These are phyloP conservation scores for Hoplostethus mediterraneus DNA, from an alignment of 2,797 vertebrate species.

Conservation along the genomic window DNA sequence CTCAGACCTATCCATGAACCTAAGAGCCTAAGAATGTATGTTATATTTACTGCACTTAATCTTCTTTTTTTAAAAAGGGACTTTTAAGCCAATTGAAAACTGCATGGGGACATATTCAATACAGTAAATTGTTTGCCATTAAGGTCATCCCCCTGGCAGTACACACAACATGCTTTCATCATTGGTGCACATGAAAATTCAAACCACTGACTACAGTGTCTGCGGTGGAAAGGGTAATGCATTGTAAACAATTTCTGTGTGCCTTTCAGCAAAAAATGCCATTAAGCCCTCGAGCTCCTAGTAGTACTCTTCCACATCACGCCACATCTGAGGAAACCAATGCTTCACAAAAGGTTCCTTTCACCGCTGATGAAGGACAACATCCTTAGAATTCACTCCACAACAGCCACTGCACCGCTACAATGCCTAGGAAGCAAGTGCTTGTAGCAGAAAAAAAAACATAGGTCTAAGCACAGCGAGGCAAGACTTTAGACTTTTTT, in stretches of 20 bases:
- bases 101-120: conserved; percentile 38
- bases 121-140: conserved; percentile 36
- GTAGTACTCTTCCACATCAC: conserved; percentile 46
- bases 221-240: conserved; percentile 48
- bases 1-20: background rate
- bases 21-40: conserved; percentile 5
- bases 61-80: conserved; percentile 2
- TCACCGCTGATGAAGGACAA: conserved; percentile 55
- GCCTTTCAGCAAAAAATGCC: conserved; percentile 41
- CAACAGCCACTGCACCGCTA: conserved; percentile 31
- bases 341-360: conserved; percentile 63
- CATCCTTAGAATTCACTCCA: conserved; percentile 55
- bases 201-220: conserved; percentile 20
- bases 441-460: conserved; percentile 17
- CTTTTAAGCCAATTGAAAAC: conserved; percentile 17
- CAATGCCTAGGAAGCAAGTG: conserved; percentile 28
- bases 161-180: conserved; percentile 31
- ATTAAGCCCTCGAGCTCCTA: conserved; percentile 44
- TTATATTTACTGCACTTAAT: conserved; percentile 41
- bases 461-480: background rate
- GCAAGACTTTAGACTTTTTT: conserved; percentile 6
- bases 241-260: conserved; percentile 42
- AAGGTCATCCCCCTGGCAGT: conserved; percentile 21
- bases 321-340: conserved; percentile 41
- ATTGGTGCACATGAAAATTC: conserved; percentile 22